Evolutionary conservation across 2,888 invertebrate genomes (phyloP), one percentile per base, ranked within the genome.

Genomic region (Oscheius sp.): DNA sequence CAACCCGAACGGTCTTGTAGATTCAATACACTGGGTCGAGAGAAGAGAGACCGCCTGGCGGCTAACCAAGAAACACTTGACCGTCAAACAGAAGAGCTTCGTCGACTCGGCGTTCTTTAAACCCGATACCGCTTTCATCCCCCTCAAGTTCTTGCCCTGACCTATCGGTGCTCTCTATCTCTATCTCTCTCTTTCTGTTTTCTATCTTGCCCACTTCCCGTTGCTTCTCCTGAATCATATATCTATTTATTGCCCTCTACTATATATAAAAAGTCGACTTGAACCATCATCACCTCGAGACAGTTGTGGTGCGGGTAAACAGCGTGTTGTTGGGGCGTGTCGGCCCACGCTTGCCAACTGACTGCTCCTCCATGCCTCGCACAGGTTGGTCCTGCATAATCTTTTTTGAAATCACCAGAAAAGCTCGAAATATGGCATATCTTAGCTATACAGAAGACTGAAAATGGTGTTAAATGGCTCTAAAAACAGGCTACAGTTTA

Each of bases 21-120:
- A 58, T 84, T 80, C 78, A 81, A 80, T 32, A 82, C 84, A 32
- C 73, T 84, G 50, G 79, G 75, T 37, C 76, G 84, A 60, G 84
- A 84, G 33, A 77, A 78, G 57, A 80, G 81, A 51, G 81, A 81
- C n/a, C 76, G 79, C 53, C 71, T 84, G 37, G 75, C 76, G 74
- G 80, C 80, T 66, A 84, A 84, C 71, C 81, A 84, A 58, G 80
- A 80, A 55, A 79, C 80, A 70, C 76, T 84, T 48, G 81, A 84
- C 53, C 73, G 80, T 70, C 84, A 84, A 74, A 75, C 74, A 48
- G 82, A 82, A 58, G 84, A 83, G 58, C 72, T 84, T 33, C 76
- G 78, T 60, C 77, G 81, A 63, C 68, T 84, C 60, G 84, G 84
- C 63, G 63, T 84, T 29, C 75, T 84, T 35, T 66, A 66, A 59